Evolutionary conservation across 2,797 vertebrate species (phyloP).

Genomic region (Meriones psammophilus): DNA sequence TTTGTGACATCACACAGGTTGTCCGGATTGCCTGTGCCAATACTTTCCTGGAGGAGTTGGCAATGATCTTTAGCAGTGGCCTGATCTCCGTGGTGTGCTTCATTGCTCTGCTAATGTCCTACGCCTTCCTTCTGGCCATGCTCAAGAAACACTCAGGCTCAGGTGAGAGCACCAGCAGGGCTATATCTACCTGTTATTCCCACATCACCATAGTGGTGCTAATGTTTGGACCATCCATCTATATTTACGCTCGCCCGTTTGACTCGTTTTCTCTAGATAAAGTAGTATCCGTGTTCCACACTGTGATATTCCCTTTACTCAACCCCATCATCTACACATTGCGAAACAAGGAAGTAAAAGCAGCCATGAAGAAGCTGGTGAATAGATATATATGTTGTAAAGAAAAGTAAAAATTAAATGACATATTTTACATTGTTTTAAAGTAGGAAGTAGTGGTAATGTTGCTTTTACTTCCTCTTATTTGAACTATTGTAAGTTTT

Average conservation of each 20-base stretch:
- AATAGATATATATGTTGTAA: conserved; percentile 65
- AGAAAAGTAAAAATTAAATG: conserved; percentile 69
- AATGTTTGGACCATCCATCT: conserved; percentile 80
- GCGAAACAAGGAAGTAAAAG: conserved; percentile 83
- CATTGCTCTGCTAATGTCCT: conserved; percentile 83
- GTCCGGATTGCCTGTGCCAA: conserved; percentile 84
- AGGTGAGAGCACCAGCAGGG: conserved; percentile 74
- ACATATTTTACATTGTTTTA: background rate
- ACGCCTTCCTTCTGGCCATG: conserved; percentile 81
- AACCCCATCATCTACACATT: conserved; percentile 85
- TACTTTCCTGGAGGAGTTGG: conserved; percentile 79
- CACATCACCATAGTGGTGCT: conserved; percentile 80
- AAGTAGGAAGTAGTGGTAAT: conserved; percentile 29
- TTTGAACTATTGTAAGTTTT: background rate
- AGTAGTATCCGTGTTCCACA: conserved; percentile 83
- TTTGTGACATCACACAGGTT: conserved; percentile 85
- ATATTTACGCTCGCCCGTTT: conserved; percentile 77
- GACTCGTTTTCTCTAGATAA: conserved; percentile 76
- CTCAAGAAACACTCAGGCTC: conserved; percentile 80
- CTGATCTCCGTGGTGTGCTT: conserved; percentile 85
- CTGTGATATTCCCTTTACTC: conserved; percentile 83
- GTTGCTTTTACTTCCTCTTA: conserved; percentile 3
- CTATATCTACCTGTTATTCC: conserved; percentile 81
- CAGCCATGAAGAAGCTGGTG: conserved; percentile 80
- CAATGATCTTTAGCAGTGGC: conserved; percentile 85